phyloP scores from a whole-genome alignment of 2,113 vertebrate genomes.

The Ovibos moschatus region DNA sequence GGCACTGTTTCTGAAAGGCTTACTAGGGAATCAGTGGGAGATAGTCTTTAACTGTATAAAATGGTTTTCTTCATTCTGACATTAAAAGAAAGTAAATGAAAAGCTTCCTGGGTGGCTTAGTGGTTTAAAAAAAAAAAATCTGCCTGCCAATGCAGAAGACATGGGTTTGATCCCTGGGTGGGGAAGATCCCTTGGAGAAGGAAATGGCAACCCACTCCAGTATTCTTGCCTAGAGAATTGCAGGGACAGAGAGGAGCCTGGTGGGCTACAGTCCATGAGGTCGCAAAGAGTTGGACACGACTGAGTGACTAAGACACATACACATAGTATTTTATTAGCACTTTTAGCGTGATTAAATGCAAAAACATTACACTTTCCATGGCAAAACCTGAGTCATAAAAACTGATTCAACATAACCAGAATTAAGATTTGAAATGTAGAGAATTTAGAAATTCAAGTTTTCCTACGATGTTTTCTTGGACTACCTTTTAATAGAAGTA shows the following conservation, averaged over 20 bases:
- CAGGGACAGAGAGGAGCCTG: not conserved
- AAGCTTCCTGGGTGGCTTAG: not conserved
- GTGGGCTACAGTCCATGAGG: not conserved
- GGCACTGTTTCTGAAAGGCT: not conserved
- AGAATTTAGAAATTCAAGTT: not conserved
- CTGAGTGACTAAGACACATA: not conserved
- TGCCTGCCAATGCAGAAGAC: not conserved
- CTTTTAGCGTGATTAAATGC: not conserved
- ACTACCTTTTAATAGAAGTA: not conserved
- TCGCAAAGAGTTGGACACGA: not conserved
- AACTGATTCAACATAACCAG: not conserved
- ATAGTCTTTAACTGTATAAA: not conserved
- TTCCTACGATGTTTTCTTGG: not conserved
- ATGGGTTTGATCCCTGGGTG: not conserved
- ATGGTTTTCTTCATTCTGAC: constrained; percentile 4
- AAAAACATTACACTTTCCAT: not conserved
- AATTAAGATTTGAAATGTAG: not conserved
- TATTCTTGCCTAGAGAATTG: not conserved
- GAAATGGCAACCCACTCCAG: not conserved
- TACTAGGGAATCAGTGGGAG: not conserved
- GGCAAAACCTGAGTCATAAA: not conserved
- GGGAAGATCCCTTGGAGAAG: not conserved
- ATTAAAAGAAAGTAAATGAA: not conserved
- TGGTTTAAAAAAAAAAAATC: not conserved
- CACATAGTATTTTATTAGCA: not conserved